Base-by-base conservation (phyloP, 2,888 invertebrate species). In the Unio pictorum region DNA sequence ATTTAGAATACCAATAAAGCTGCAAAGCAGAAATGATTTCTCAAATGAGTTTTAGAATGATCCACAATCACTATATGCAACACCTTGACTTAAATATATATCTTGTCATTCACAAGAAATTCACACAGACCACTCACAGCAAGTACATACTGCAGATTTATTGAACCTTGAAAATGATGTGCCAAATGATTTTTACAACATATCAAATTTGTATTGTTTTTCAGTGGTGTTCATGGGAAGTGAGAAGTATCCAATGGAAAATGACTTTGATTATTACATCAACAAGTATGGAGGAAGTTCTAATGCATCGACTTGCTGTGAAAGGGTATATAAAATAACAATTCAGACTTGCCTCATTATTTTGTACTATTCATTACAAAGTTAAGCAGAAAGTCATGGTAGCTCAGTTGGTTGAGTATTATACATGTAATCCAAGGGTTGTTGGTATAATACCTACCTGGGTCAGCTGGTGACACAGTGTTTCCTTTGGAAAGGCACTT, bases 181-280 rank as follows among this genome's bases (percentile, higher is more conserved):
- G 4, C 5, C 23, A 60, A n/a, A 0, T 7, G 34, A 15, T 34
- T n/a, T 34, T 34, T 4, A n/a, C 18, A 18, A 20, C n/a, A 17
- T 20, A 7, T 54, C n/a, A 62, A 54, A 34, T 45, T 45, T 45
- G 11, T 45, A 45, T 64, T 61, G 58, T n/a, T 66, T 80, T 75
- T 26, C 72, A 89, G 88, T 97, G 96, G 94, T 97, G 30, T 97
- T 96, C 87, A 97, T 97, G 96, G 97, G 97, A 55, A 96, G 95
- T 79, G 93, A 94, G 85, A 96, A 96, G 87, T 97, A 94, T 89
- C 95, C 95, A 15, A 92, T 93, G 87, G 96, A 97, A 91, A 96
- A 96, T 89, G 94, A 94, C 78, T 95, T 95, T 85, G 95, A 95
- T 90, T 91, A 94, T 1, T 95, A 94, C 81, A 93, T 95, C 15